phyloP scores from a whole-genome alignment of 1,140 invertebrate species.

The Cherax destructor region DNA sequence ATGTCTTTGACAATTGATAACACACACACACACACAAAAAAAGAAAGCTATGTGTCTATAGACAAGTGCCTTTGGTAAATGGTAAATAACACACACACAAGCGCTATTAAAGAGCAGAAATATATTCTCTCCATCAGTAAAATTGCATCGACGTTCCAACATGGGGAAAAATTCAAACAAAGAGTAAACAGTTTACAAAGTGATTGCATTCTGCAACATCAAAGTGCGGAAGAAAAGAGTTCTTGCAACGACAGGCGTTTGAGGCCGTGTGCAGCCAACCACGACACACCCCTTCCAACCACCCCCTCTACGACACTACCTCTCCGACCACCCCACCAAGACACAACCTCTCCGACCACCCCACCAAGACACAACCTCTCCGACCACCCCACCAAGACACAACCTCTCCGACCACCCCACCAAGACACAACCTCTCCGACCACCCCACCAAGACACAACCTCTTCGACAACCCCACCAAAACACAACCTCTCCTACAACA shows the following conservation, averaged over 20 bases:
- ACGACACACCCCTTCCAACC: too few relatives aligned
- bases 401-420: not conserved
- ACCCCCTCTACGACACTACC: not conserved
- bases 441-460: not conserved
- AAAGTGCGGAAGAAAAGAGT: not conserved
- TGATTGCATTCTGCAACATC: not conserved
- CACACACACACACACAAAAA: not conserved
- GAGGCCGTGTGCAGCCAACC: not conserved
- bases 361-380: not conserved
- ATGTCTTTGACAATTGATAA: too few relatives aligned
- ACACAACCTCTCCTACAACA: too few relatives aligned
- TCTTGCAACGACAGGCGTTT: not conserved
- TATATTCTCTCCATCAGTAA: not conserved
- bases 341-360: not conserved
- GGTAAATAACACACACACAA: not conserved
- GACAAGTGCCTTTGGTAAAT: too few relatives aligned
- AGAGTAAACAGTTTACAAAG: not conserved
- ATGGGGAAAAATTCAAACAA: not conserved
- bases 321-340: not conserved
- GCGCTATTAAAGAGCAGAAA: not conserved
- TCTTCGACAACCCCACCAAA: too few relatives aligned
- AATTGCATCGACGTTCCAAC: not conserved
- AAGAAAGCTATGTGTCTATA: too few relatives aligned
- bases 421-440: not conserved
- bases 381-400: not conserved